Evolutionary conservation across 2,797 vertebrate species (phyloP).

Genomic region (Benthosema pterotum): DNA sequence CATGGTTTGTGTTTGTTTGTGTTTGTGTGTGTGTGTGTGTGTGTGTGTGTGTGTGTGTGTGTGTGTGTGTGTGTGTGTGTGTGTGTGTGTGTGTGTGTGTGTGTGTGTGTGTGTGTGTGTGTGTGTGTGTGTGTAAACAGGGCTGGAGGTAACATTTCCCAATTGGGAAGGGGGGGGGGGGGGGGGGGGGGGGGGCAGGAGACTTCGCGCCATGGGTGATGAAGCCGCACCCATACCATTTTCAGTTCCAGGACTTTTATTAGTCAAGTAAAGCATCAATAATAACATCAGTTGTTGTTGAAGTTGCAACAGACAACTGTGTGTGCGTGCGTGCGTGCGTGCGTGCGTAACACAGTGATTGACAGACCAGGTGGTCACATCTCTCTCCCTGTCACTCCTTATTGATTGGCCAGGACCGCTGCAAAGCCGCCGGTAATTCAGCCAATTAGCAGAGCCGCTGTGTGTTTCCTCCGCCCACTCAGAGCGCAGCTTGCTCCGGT

Average conservation of each 20-base stretch:
- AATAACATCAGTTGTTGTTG: too few species aligned
- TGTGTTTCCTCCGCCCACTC: conserved; percentile 41
- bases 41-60: conserved; percentile 12
- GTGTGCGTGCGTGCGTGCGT: conserved; percentile 29
- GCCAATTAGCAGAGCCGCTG: conserved; percentile 44
- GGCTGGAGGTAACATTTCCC: too few species aligned
- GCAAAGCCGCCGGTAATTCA: conserved; percentile 50
- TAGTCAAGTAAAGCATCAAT: too few species aligned
- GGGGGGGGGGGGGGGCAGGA: too few species aligned
- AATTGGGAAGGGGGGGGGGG: too few species aligned
- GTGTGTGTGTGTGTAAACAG: conserved; percentile 21
- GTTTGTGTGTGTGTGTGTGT: conserved; percentile 17
- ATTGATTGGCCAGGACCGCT: conserved; percentile 60
- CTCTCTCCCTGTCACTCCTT: conserved; percentile 46
- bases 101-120: conserved; percentile 21
- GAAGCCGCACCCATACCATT: too few species aligned
- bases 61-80: conserved; percentile 11
- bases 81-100: conserved; percentile 20
- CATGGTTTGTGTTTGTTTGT: conserved; percentile 9
- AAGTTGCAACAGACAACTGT: too few species aligned
- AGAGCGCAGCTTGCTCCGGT: conserved; percentile 29
- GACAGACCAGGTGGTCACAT: conserved; percentile 32
- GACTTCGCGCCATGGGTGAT: too few species aligned
- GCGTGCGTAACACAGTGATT: conserved; percentile 11
- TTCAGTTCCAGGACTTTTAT: too few species aligned